These are phyloP conservation scores for Diachasmimorpha longicaudata DNA, from an alignment of 1,140 invertebrate species.

Conservation along the genomic window DNA sequence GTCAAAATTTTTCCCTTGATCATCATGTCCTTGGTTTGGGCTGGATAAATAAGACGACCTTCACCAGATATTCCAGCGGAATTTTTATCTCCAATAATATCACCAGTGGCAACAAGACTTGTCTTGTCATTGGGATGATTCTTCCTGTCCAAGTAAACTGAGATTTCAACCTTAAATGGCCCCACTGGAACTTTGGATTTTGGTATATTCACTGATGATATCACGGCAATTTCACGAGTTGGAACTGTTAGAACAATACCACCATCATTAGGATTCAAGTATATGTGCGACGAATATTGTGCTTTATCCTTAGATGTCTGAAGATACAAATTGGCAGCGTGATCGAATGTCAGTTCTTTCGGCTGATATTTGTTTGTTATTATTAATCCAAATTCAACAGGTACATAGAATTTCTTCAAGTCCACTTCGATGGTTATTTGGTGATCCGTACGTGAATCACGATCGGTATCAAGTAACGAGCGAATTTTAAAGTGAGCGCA, in stretches of 20 bases:
- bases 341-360: constrained; percentile 66
- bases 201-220: constrained; percentile 57
- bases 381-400: constrained; percentile 74
- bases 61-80: constrained; percentile 63
- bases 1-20: constrained; percentile 60
- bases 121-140: constrained; percentile 72
- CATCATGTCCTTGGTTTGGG: constrained; percentile 67
- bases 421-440: constrained; percentile 69
- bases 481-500: constrained; percentile 75
- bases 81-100: constrained; percentile 61
- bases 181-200: constrained; percentile 45
- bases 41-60: constrained; percentile 70
- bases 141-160: constrained; percentile 74
- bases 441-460: constrained; percentile 64
- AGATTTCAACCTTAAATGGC: constrained; percentile 61
- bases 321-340: constrained; percentile 72
- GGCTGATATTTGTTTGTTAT: constrained; percentile 63
- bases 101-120: constrained; percentile 57
- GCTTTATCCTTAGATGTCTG: constrained; percentile 68
- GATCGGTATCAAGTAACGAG: constrained; percentile 63
- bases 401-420: constrained; percentile 72
- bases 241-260: constrained; percentile 69
- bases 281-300: constrained; percentile 73
- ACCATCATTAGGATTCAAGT: constrained; percentile 66
- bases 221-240: constrained; percentile 68